Conservation (phyloP, 2,797 vertebrate species). For the Gephyroberyx darwinii region DNA sequence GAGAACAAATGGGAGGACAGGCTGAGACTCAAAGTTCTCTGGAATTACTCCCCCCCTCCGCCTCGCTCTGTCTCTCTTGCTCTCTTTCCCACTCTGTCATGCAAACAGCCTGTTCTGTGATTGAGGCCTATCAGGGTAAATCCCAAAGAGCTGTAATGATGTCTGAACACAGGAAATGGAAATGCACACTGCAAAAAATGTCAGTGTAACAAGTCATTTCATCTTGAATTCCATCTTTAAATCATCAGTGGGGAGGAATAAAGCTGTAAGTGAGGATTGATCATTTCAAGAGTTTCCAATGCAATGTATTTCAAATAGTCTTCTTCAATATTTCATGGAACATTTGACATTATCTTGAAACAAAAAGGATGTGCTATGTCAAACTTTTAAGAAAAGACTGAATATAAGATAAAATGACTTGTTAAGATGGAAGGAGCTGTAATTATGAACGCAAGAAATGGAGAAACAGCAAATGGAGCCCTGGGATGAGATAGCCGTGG, state of each 20-base stretch:
- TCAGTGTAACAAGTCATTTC: constrained; percentile 6
- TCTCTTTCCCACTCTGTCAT: not conserved
- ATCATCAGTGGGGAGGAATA: not conserved
- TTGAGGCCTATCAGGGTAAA: not conserved
- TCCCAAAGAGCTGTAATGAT: constrained; percentile 10
- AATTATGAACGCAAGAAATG: constrained; percentile 3
- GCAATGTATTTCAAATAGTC: not conserved
- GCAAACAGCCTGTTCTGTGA: not conserved
- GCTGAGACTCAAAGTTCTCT: constrained; percentile 4
- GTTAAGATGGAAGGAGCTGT: constrained; percentile 2
- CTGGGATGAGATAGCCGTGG: not conserved
- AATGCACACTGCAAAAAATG: not conserved
- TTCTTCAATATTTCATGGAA: constrained; percentile 12
- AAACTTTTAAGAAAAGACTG: not conserved
- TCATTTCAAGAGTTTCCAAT: not conserved
- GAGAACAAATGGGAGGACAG: constrained; percentile 17
- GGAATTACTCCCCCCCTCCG: not conserved
- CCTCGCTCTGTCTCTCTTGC: not conserved
- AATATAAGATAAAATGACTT: not conserved
- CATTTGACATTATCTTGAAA: constrained; percentile 5
- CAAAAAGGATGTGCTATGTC: not conserved
- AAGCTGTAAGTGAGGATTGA: not conserved
- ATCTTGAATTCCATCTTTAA: constrained; percentile 17
- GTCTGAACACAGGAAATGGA: constrained; percentile 26
- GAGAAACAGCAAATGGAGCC: not conserved